Base-by-base conservation (phyloP, 92 coral and sea anemone species). In the Heteractis magnifica region DNA sequence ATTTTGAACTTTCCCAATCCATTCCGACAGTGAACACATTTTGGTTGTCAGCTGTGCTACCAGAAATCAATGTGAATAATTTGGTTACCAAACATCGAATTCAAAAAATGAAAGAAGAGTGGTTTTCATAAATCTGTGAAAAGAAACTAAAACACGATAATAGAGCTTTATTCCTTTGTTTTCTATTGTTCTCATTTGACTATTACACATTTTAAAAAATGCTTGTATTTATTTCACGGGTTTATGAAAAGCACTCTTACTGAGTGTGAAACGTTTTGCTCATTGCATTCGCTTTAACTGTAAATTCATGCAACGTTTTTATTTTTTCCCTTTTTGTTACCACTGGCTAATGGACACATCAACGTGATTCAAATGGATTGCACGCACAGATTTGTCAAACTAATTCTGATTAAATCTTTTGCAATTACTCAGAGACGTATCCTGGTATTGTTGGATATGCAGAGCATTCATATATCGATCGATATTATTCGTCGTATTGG, bases 1-100 rank as follows among this genome's bases (percentile, higher is more conserved):
- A 55, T 78, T 78, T 58, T 78, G 34, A 11, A 58, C 82, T 12
- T 52, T 78, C 49, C 23, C 34, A 49, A 78, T 52, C 70, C 6
- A 21, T 34, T 78, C 82, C 51, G 75, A 71, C 51, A 71, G 75
- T 23, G 51, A 23, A 71, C 75, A 21, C 75, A 21, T 71, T 21
- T 71, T 71, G 48, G 75, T 21, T 71, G 48, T 21, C 51, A 18
- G 75, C 49, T 71, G 44, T 71, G 58, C 58, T 53, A 53, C 6
- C 58, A 53, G 58, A 53, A 53, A 53, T 53, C 58, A 53, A 53
- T 11, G 58, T 6, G 58, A 53, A 5, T 71, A 44, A 21, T 60
- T 60, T 60, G 68, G 16, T 60, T 60, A 60, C n/a, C 68, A 14
- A 60, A 60, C 68, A 60, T 60, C 68, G n/a, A 60, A 52, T 52